Percentiles rank a stretch among this genome's conserved stretches.
phyloP scores from a whole-genome alignment of 1,140 invertebrate species.

The Tetragnatha versicolor region DNA sequence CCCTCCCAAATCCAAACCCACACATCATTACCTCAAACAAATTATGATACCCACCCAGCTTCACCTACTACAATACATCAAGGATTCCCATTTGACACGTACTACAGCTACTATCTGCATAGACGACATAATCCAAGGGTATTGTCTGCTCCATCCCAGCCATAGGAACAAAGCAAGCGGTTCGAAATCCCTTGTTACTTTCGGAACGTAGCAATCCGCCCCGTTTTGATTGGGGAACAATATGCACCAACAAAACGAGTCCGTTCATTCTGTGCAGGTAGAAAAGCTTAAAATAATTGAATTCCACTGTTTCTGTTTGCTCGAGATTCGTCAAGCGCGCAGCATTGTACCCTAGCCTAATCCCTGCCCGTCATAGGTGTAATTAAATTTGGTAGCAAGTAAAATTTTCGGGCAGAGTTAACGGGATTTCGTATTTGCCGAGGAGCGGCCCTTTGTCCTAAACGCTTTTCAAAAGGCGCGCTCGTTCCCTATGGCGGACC shows the following conservation, averaged over 20 bases:
- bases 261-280: too few relatives aligned
- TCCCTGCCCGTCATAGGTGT: neutral
- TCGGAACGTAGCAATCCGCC: neutral
- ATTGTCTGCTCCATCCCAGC: neutral
- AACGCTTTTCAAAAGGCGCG: neutral
- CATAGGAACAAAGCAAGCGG: neutral
- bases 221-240: neutral
- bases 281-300: constrained; percentile 12
- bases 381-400: constrained; percentile 17
- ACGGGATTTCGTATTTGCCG: constrained; percentile 10
- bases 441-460: neutral
- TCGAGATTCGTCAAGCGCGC: neutral
- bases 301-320: constrained; percentile 6
- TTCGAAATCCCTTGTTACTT: neutral
- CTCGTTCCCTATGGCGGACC: neutral
- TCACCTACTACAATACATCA: too few relatives aligned
- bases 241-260: too few relatives aligned
- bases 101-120: neutral
- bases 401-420: constrained; percentile 1
- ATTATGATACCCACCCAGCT: too few relatives aligned
- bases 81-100: too few relatives aligned
- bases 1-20: too few relatives aligned
- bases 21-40: too few relatives aligned
- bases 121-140: neutral
- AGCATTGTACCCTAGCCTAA: neutral